A percentile compares a stretch with the other conserved stretches of the same genome.
Conservation (phyloP, 2,797 vertebrate genomes). For the Amblyopsis hoosieri region DNA sequence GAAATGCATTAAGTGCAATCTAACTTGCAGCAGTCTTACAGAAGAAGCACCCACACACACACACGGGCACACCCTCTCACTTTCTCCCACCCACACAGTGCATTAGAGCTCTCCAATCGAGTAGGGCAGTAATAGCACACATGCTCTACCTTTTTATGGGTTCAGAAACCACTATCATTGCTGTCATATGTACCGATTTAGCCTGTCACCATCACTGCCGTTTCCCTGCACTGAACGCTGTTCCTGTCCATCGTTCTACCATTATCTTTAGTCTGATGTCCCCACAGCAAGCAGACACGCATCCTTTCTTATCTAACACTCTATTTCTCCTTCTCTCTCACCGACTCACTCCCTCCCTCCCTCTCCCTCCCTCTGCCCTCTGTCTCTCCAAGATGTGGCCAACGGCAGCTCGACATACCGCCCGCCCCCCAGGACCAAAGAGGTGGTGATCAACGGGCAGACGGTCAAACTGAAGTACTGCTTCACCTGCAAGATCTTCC, state of each 20-base stretch:
- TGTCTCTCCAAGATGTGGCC: constrained; percentile 82
- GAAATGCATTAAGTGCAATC: constrained; percentile 38
- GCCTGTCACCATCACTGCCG: constrained; percentile 31
- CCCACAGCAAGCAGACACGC: neutral
- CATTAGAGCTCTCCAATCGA: constrained; percentile 33
- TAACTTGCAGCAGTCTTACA: constrained; percentile 38
- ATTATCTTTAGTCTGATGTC: constrained; percentile 17
- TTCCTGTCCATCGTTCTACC: constrained; percentile 19
- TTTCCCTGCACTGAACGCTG: constrained; percentile 25
- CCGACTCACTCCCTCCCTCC: neutral
- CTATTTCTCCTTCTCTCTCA: neutral
- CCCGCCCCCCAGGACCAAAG: constrained; percentile 94
- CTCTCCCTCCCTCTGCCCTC: constrained; percentile 3
- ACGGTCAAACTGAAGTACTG: constrained; percentile 97
- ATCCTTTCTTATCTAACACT: too few species aligned
- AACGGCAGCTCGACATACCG: constrained; percentile 93
- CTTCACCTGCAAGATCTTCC: constrained; percentile 99
- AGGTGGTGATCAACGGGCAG: constrained; percentile 96
- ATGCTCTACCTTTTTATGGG: constrained; percentile 41
- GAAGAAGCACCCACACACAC: constrained; percentile 62
- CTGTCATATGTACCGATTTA: constrained; percentile 28
- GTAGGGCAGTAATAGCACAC: constrained; percentile 38
- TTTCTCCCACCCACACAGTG: constrained; percentile 27
- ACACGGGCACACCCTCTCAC: constrained; percentile 16
- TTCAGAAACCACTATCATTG: constrained; percentile 48